Evolutionary conservation across 2,888 invertebrate genomes (phyloP).

Genomic region (Papilio demoleus): DNA sequence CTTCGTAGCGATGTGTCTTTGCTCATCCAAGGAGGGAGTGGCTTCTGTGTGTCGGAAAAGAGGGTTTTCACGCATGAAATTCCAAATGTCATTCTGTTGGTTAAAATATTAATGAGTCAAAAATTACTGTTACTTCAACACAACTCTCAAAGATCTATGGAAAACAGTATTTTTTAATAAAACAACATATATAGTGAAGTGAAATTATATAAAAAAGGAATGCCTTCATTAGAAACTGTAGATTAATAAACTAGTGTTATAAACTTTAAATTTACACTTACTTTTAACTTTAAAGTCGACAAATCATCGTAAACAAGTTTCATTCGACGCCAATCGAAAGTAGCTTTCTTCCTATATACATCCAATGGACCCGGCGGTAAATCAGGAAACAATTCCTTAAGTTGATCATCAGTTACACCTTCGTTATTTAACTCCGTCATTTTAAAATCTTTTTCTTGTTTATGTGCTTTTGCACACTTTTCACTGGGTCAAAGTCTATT

Average conservation of each 20-base stretch:
- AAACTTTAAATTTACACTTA: conserved; percentile 48
- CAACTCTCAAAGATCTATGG: background rate
- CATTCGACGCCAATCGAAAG: conserved; percentile 87
- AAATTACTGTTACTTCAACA: background rate
- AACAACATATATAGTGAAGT: background rate
- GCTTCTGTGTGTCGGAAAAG: conserved; percentile 90
- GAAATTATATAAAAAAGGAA: too few species aligned
- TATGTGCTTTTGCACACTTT: conserved; percentile 5
- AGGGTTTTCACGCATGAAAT: conserved; percentile 89
- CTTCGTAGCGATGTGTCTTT: conserved; percentile 81
- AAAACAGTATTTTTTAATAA: background rate
- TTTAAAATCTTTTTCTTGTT: background rate
- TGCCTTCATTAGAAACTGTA: too few species aligned
- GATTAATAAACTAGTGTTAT: background rate
- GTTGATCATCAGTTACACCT: conserved; percentile 57
- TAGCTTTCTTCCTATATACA: conserved; percentile 84
- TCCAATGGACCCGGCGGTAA: conserved; percentile 86
- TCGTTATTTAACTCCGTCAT: conserved; percentile 38
- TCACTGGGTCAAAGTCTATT: conserved; percentile 42
- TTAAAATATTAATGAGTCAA: conserved; percentile 40
- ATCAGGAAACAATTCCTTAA: conserved; percentile 79
- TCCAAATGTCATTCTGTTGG: conserved; percentile 74
- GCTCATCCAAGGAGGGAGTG: conserved; percentile 81
- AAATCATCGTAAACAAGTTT: conserved; percentile 70
- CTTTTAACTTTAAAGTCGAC: conserved; percentile 68